These are phyloP conservation scores for Eugnorisma glareosa DNA, from an alignment of 2,888 invertebrate species.

Conservation along the genomic window DNA sequence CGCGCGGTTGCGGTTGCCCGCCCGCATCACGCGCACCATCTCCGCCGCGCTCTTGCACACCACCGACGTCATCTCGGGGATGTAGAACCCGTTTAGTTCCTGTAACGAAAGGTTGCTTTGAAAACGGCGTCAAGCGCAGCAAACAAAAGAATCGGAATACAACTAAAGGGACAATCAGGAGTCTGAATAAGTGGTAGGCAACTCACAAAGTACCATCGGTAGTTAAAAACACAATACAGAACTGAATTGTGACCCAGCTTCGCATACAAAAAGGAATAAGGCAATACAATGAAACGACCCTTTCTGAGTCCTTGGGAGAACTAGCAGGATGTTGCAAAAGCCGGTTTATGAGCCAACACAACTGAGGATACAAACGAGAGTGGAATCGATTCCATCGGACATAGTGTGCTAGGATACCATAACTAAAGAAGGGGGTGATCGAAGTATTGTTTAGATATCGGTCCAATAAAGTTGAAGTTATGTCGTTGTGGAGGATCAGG, in stretches of 20 bases:
- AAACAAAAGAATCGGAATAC: not conserved
- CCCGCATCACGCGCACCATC: conserved; percentile 97
- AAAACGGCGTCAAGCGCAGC: not conserved
- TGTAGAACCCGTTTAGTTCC: conserved; percentile 96
- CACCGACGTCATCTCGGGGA: conserved; percentile 98
- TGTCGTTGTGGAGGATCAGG: not conserved
- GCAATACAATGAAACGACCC: conserved; percentile 10
- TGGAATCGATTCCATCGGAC: not conserved
- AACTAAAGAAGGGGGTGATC: not conserved
- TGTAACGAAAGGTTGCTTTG: conserved; percentile 57
- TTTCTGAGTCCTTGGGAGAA: conserved; percentile 24
- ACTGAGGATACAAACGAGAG: conserved; percentile 10
- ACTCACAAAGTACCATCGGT: not conserved
- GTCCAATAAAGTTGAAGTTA: not conserved
- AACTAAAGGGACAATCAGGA: not conserved
- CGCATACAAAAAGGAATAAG: conserved; percentile 7
- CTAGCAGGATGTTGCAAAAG: conserved; percentile 20
- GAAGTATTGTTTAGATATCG: not conserved
- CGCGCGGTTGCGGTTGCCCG: conserved; percentile 98
- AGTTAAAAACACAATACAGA: not conserved
- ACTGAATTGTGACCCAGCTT: conserved; percentile 6
- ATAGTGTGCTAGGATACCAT: not conserved
- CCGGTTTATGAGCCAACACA: conserved; percentile 29
- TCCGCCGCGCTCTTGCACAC: conserved; percentile 98
- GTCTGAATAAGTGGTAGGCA: not conserved